Evolutionary conservation across 2,797 vertebrate species (phyloP), one percentile per base, ranked within the genome.

Genomic region (Rhincodon typus): DNA sequence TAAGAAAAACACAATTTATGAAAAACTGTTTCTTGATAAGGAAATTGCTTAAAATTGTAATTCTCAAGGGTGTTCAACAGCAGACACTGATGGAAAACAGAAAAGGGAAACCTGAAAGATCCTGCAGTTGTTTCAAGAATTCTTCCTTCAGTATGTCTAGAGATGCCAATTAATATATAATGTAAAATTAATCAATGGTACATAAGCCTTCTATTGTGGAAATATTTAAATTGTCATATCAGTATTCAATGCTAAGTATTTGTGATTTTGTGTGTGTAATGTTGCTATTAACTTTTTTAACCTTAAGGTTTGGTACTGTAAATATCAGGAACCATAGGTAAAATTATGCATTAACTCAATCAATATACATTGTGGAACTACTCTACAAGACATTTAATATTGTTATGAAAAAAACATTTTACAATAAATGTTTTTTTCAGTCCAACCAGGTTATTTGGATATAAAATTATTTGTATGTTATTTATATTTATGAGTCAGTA

Each of bases 11-110:
- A 77, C 34, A 91, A 34, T 66, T n/a, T 66, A n/a, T 34, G 25
- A 69, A 95, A 95, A 6, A 77, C 57, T 10, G 30, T 50, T 46
- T 53, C 50, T 34, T 74, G 50, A 50, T 77, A 72, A 77, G 94
- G 30, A 77, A 74, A 77, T 74, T 77, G 70, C 77, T 95, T 53
- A 69, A 74, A 77, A 46, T 57, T 53, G 70, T 53, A 95, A 77
- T 95, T 95, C 69, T 53, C 94, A 53, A 95, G 94, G 46, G 94
- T 53, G 46, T 57, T 95, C 34, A 95, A 50, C 27, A 57, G 70
- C 72, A 95, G 17, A 77, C 69, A 77, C 90, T 74, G 57, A 30
- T 77, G 27, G 70, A 77, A 91, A 91, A 19, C 17, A 57, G 94
- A 50, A 57, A 94, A 77, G 34, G 66, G 25, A 66, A 70, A 72